phyloP scores from a whole-genome alignment of 2,113 vertebrate species.

The Sphaerodactylus townsendi region DNA sequence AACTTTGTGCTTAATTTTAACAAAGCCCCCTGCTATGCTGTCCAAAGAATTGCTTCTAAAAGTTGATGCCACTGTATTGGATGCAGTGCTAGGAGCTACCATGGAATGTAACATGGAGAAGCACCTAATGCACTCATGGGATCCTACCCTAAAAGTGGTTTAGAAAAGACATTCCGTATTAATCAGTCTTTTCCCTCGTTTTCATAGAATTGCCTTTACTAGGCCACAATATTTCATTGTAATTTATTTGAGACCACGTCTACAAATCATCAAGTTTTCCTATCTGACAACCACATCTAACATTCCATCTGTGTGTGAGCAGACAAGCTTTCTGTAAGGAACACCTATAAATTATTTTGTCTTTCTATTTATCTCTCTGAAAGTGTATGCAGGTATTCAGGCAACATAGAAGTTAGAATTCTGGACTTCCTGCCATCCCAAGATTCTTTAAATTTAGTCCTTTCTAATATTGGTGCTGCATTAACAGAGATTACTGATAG shows the following conservation, averaged over 20 bases:
- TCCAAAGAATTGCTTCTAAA: neutral
- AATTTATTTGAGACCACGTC: constrained; percentile 21
- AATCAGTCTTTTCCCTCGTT: neutral
- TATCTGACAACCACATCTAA: neutral
- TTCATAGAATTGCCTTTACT: neutral
- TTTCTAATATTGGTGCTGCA: constrained; percentile 19
- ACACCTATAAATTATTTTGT: constrained; percentile 20
- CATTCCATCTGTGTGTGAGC: neutral
- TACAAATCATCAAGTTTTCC: constrained; percentile 20
- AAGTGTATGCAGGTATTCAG: neutral
- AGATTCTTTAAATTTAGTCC: constrained; percentile 25
- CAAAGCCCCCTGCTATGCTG: neutral
- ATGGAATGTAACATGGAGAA: no score
- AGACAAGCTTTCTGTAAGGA: neutral
- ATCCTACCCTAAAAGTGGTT: neutral
- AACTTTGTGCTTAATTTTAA: neutral
- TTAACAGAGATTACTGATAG: constrained; percentile 19
- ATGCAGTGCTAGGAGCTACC: neutral
- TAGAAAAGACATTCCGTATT: neutral
- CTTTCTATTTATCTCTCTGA: neutral
- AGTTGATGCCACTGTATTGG: neutral
- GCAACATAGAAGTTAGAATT: constrained; percentile 10
- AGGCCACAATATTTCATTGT: constrained; percentile 19
- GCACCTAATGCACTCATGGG: neutral
- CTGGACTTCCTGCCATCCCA: constrained; percentile 4